Evolutionary conservation across 2,113 vertebrate species (phyloP).

Genomic region (Oncorhynchus kisutch): DNA sequence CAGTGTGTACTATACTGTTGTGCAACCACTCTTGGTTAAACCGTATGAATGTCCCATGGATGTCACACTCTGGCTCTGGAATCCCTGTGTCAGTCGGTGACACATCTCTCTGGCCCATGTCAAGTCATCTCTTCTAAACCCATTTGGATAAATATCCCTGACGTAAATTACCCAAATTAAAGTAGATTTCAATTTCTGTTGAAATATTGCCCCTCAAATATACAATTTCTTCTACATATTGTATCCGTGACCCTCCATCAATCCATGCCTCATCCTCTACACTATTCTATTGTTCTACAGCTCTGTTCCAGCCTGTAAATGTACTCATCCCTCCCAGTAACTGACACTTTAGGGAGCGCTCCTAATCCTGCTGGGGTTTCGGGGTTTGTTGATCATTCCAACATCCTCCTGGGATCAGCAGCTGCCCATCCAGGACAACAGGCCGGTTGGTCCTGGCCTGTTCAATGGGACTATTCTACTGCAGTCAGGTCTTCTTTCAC

Average conservation of each 20-base stretch:
- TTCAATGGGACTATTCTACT: no score
- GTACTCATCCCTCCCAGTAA: neutral
- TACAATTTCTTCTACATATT: neutral
- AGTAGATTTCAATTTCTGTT: neutral
- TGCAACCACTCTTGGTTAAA: neutral
- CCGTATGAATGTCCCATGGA: constrained; percentile 25
- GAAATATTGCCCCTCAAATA: neutral
- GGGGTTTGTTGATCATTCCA: constrained; percentile 40
- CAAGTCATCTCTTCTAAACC: no score
- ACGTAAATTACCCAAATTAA: constrained; percentile 5
- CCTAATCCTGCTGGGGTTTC: neutral
- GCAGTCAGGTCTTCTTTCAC: constrained; percentile 34
- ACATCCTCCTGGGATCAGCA: constrained; percentile 57
- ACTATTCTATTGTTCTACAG: neutral
- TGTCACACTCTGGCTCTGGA: constrained; percentile 46
- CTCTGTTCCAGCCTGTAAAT: neutral
- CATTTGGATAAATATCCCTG: constrained; percentile 1
- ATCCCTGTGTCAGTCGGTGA: neutral
- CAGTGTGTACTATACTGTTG: neutral
- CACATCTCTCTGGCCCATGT: constrained; percentile 40
- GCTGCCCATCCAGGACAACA: constrained; percentile 59
- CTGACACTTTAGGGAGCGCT: neutral
- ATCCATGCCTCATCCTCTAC: neutral
- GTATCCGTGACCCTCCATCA: no score
- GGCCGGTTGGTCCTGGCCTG: constrained; percentile 46